Evolutionary conservation across 2,797 vertebrate species (phyloP).

Genomic region (Arctocebus calabarensis): DNA sequence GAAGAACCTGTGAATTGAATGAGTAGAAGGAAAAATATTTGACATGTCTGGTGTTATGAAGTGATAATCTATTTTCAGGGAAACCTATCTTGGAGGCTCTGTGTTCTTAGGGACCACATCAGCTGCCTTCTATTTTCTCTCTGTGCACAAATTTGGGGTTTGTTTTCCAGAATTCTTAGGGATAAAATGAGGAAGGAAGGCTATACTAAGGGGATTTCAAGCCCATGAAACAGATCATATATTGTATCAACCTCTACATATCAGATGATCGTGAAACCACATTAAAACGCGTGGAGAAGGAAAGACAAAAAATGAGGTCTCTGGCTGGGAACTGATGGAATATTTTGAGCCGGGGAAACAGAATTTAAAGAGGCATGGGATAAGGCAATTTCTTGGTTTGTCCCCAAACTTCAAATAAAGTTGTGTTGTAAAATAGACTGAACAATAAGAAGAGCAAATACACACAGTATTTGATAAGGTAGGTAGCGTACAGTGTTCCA

Average conservation of each 20-base stretch:
- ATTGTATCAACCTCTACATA: background rate
- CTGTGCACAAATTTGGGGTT: slow-evolving; percentile 30
- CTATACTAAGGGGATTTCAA: slow-evolving; percentile 50
- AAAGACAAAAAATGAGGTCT: background rate
- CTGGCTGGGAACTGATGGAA: background rate
- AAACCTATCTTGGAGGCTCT: background rate
- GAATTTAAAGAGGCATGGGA: background rate
- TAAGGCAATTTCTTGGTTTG: background rate
- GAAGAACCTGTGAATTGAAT: background rate
- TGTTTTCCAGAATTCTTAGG: slow-evolving; percentile 74
- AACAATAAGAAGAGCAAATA: slow-evolving; percentile 64
- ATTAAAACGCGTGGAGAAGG: background rate
- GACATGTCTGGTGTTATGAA: background rate
- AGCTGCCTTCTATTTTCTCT: background rate
- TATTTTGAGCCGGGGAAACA: slow-evolving; percentile 35
- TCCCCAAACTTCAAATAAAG: slow-evolving; percentile 35
- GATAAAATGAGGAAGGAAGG: slow-evolving; percentile 30
- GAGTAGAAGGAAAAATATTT: background rate
- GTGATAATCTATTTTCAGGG: too few relatives aligned
- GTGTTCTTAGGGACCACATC: fast-evolving
- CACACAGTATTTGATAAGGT: slow-evolving; percentile 58
- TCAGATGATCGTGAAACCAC: background rate
- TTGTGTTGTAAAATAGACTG: slow-evolving; percentile 42
- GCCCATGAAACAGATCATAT: slow-evolving; percentile 61
- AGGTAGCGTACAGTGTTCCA: background rate